Evolutionary conservation across 2,888 invertebrate genomes (phyloP), one percentile per base, ranked within the genome.

Genomic region (Muschampia plurimacula): DNA sequence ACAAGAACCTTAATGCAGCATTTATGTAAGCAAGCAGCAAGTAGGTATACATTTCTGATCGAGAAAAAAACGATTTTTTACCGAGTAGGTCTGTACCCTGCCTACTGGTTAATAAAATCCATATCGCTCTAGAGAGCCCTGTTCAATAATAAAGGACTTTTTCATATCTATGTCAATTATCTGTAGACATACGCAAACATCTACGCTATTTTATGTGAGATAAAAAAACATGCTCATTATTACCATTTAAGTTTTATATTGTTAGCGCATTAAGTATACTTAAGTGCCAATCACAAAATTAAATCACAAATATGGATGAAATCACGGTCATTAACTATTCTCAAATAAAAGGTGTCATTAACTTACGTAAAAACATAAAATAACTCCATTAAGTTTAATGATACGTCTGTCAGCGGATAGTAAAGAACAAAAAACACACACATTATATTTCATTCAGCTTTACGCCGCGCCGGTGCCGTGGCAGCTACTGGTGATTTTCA

Each of bases 271-370:
- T 12, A 55, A 32, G 32, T 32, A 4, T 32, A 32, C 2, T 4
- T 10, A 55, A 22, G 10, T 15, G 15, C 0, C 15, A 39, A 39
- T 9, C 39, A 62, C 13, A 9, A 39, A 59, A 13, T 59, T 59
- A 39, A 62, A 41, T 62, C 62, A 62, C 9, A 39, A 62, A 62
- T 62, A 9, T 39, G 39, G 62, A 2, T 10, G 62, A 41, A 62
- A 62, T 39, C 39, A 7, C 68, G 15, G 68, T 9, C 46, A 59
- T 41, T 59, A 39, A 44, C 68, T 28, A n/a, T 32, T 36, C 49
- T 60, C 68, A 49, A 70, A 70, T 70, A 70, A 65, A 59, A 65
- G 65, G 65, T 65, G 70, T 70, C 70, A 65, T 70, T 70, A 65
- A 70, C 65, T 46, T 41, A 59, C 59, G 46, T 39, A 60, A 70